Evolutionary conservation across 2,888 invertebrate genomes (phyloP).

Genomic region (Tipula confusa): DNA sequence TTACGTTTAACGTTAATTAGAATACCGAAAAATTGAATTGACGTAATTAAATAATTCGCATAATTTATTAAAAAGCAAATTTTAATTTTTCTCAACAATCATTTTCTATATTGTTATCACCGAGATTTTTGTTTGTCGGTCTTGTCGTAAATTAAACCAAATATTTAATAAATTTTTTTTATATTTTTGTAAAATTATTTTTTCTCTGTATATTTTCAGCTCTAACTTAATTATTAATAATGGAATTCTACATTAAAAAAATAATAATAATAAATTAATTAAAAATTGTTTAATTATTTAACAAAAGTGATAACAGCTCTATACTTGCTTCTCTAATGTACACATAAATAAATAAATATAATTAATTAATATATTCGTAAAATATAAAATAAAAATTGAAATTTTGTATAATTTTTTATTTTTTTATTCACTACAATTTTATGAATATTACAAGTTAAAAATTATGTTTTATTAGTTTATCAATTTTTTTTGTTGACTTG

Average conservation of each 20-base stretch:
- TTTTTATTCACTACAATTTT: not conserved
- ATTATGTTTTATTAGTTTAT: not conserved
- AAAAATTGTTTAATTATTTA: not conserved
- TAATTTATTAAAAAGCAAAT: constrained; percentile 1
- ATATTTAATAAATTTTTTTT: not conserved
- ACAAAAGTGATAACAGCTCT: not conserved
- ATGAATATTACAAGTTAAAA: constrained; percentile 12
- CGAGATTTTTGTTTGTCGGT: not conserved
- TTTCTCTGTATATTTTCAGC: not conserved
- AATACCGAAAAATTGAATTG: not conserved
- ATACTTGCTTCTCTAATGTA: not conserved
- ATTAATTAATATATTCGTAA: not conserved
- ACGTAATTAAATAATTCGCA: not conserved
- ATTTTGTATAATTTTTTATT: not conserved
- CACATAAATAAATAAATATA: not conserved
- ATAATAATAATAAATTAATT: not conserved
- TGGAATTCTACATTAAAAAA: not conserved
- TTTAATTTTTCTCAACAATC: not conserved
- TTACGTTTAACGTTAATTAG: not conserved
- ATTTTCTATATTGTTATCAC: not conserved
- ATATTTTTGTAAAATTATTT: not conserved
- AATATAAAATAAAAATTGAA: not conserved
- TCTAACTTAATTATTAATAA: not conserved
- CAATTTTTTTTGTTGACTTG: not conserved
- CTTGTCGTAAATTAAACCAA: not conserved